Evolutionary conservation across 2,888 invertebrate species (phyloP).

Genomic region (Nemoura dubitans): DNA sequence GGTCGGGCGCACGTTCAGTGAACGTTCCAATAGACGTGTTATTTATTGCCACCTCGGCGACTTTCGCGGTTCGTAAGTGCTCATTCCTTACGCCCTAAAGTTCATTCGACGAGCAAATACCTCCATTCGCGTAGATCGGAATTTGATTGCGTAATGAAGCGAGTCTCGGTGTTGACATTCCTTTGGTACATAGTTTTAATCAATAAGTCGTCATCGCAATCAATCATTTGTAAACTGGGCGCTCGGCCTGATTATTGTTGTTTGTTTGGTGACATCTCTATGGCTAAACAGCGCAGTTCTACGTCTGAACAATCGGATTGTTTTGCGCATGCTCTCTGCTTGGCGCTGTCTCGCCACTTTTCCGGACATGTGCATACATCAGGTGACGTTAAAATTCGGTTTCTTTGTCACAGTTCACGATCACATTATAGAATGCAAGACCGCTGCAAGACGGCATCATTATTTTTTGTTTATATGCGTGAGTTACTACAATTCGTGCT

Average conservation of each 20-base stretch:
- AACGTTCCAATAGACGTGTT: not conserved
- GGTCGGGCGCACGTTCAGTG: not conserved
- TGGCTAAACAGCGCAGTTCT: not conserved
- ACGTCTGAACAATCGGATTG: not conserved
- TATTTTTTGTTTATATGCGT: not conserved
- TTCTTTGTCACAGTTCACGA: not conserved
- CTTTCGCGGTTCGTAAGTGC: not conserved
- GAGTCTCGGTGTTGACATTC: conserved; percentile 3
- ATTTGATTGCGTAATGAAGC: not conserved
- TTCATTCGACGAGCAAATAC: not conserved
- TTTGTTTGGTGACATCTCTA: not conserved
- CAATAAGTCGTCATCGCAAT: not conserved
- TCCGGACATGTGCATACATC: not conserved
- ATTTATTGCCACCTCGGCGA: not conserved
- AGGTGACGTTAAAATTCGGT: not conserved
- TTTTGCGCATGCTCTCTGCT: not conserved
- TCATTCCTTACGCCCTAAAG: not conserved
- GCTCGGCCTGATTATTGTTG: not conserved
- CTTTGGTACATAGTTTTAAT: not conserved
- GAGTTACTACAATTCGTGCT: not conserved
- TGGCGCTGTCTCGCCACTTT: not conserved
- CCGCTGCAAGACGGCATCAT: not conserved
- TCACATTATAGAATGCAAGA: not conserved
- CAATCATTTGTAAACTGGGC: not conserved
- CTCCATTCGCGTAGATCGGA: not conserved